Base-by-base conservation (phyloP, 1,140 invertebrate species). In the Psix sp. region DNA sequence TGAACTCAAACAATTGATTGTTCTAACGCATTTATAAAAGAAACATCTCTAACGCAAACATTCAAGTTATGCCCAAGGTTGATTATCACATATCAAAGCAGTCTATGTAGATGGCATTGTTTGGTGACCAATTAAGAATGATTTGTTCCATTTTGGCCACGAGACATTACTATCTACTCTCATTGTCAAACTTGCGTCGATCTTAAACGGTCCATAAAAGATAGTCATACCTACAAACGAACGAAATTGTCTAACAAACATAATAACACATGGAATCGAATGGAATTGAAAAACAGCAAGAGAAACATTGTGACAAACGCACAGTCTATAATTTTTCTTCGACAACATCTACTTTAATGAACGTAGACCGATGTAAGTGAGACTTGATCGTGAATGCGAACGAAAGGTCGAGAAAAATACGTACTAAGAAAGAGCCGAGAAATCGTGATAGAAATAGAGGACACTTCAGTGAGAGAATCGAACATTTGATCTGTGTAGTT, bases 381-480 rank as follows among this genome's bases (percentile, higher is more conserved):
- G 11, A 10, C 26, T 16, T 35, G 18, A 15, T 3, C 16, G 14
- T 36, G 26, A 36, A 31, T 24, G 18, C 3, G 5, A 31, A 14
- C 7, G 11, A 52, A 43, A 33, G 16, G 31, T n/a, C 7, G 26
- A n/a, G 7, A 45, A 31, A 45, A 40, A 31, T 14, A 46, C 14
- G 31, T 5, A 16, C 31, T 24, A 18, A 62, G 40, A 66, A 42
- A 40, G 14, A 35, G 13, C 14, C 14, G 24, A 39, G 66, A 36
- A 66, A 20, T 71, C 26, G 36, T 24, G 31, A 40, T 42, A 73
- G 48, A 73, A 52, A 54, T 60, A 75, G 52, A 75, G 73, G 73
- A 67, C 73, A 75, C 73, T 75, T 75, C 38, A 75, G 66, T 75
- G 73, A 71, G 59, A 70, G 20, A 60, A 75, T 75, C 73, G 66